Base-by-base conservation (phyloP, 2,888 invertebrate species). In the Torymus aiolomorphi region DNA sequence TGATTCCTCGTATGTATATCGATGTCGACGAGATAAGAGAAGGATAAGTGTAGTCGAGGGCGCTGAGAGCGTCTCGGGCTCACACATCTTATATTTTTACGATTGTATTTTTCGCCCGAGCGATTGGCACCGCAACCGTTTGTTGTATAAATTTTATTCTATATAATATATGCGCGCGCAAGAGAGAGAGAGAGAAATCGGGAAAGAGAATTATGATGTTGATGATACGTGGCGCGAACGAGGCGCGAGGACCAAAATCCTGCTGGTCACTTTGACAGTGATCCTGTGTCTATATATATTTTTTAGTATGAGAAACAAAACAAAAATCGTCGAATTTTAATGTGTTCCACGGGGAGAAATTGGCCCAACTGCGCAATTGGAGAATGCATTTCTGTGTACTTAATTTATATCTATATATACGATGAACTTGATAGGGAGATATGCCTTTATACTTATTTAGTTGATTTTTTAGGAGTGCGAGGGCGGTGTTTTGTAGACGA, bases 131-230 rank as follows among this genome's bases (percentile, higher is more conserved):
- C 42, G 42, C 42, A 42, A 42, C 42, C 42, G 66, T 72, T 72
- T 72, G 54, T 78, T 78, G 62, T 67, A 42, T 42, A 78, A 78
- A 78, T 67, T 73, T 78, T 62, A 72, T 72, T 57, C 16, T 51
- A 70, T 70, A 57, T 57, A 67, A 61, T 71, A 51, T 51, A 71
- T 51, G 13, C 42, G 42, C 42, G 42, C 42, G 42, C 42, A 3
- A 2, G 31, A 1, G 20, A 10, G 24, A 62, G 62, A 24, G 5
- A 51, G 61, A 62, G 24, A 18, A 49, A 49, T 16, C 3, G 18
- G 11, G 14, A 31, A 52, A 20, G 18, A n/a, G 61, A 59, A 59
- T 31, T 49, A 18, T 12, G 10, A 59, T 42, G 42, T 42, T 42
- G 42, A 42, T 42, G 42, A 42, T 42, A 8, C 42, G 8, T 42